Conservation (phyloP, 2,797 vertebrate genomes). For the Furcifer pardalis region DNA sequence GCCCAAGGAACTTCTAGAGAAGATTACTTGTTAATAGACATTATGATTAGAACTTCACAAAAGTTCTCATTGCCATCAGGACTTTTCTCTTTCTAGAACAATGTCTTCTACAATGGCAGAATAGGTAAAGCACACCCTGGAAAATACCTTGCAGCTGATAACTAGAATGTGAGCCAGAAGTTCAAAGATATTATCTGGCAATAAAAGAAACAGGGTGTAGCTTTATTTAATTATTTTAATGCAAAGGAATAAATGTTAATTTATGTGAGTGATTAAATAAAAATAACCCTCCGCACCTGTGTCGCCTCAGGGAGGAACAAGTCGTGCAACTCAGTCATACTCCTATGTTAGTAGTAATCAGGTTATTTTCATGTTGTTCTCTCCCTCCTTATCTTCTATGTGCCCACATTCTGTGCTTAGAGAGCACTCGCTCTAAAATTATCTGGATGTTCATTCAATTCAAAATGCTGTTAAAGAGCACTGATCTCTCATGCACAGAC, state of each 20-base stretch:
- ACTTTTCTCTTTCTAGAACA: slow-evolving; percentile 69
- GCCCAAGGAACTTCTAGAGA: slow-evolving; percentile 56
- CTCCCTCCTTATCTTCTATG: slow-evolving; percentile 42
- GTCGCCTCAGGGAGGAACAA: slow-evolving; percentile 74
- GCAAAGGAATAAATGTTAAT: slow-evolving; percentile 77
- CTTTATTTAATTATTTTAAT: slow-evolving; percentile 79
- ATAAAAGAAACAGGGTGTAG: slow-evolving; percentile 72
- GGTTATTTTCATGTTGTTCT: slow-evolving; percentile 59
- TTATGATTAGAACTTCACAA: slow-evolving; percentile 55
- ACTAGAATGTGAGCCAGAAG: slow-evolving; percentile 73
- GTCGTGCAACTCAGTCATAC: slow-evolving; percentile 66
- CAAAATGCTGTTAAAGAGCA: background rate
- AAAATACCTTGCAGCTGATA: slow-evolving; percentile 78
- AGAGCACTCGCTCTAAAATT: slow-evolving; percentile 4
- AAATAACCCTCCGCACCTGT: slow-evolving; percentile 77
- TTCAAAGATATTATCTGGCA: slow-evolving; percentile 78
- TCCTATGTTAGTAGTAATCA: slow-evolving; percentile 67
- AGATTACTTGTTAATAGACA: slow-evolving; percentile 48
- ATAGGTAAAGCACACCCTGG: slow-evolving; percentile 72
- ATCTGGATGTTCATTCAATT: slow-evolving; percentile 22
- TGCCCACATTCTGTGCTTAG: slow-evolving; percentile 27
- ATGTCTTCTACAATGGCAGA: slow-evolving; percentile 66
- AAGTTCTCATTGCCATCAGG: slow-evolving; percentile 64
- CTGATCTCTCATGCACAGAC: slow-evolving; percentile 7
- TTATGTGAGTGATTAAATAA: slow-evolving; percentile 81